These are phyloP conservation scores for Ashinkailepas kermadecensis DNA, from an alignment of 2,888 invertebrate genomes.

Conservation along the genomic window DNA sequence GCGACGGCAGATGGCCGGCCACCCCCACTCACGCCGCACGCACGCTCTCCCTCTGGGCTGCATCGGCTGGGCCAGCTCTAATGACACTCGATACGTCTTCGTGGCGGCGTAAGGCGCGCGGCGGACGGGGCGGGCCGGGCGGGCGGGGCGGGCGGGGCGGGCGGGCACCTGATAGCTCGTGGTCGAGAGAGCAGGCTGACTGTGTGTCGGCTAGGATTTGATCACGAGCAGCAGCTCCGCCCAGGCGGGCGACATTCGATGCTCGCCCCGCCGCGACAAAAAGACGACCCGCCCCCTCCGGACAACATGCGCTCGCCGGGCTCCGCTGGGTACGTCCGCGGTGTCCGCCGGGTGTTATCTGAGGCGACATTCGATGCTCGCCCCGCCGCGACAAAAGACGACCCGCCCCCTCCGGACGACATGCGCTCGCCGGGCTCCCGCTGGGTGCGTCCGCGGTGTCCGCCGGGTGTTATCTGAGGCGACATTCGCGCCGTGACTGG, in stretches of 20 bases:
- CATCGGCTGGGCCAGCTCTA: not conserved
- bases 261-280: not conserved
- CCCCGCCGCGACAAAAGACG: not conserved
- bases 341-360: not conserved
- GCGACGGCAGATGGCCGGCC: too few species aligned
- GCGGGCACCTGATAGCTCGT: not conserved
- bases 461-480: not conserved
- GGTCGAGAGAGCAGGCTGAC: not conserved
- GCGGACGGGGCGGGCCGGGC: not conserved
- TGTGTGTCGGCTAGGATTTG: not conserved
- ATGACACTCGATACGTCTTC: constrained; percentile 1
- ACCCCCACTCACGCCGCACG: not conserved
- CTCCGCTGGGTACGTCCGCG: not conserved
- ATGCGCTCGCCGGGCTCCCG: not conserved
- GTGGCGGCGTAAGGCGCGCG: not conserved
- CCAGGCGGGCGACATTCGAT: not conserved
- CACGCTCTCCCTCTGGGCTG: not conserved
- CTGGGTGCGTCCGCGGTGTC: not conserved
- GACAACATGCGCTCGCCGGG: not conserved
- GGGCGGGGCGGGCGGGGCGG: not conserved
- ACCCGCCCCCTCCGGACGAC: not conserved
- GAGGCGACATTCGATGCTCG: not conserved
- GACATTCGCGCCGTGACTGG: not conserved
- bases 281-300: not conserved
- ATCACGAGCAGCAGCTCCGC: not conserved